phyloP scores from a whole-genome alignment of 64 coral and sea anemone species.

The Dendronephthya gigantea region DNA sequence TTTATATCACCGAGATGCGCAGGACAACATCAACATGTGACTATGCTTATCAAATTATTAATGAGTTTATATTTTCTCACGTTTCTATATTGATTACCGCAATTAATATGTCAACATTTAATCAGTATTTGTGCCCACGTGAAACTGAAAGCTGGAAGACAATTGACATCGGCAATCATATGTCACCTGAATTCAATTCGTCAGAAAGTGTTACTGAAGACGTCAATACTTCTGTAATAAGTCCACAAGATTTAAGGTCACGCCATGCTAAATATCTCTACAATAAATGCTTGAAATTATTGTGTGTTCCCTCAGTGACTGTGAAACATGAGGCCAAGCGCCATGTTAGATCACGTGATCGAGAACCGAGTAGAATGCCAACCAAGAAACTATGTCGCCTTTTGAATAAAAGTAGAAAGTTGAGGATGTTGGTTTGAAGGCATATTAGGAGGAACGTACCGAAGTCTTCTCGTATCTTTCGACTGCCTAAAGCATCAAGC shows the following conservation, averaged over 20 bases:
- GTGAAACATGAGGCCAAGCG: not conserved
- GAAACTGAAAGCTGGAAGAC: not conserved
- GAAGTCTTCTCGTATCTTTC: not conserved
- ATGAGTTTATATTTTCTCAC: no score
- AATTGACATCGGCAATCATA: not conserved
- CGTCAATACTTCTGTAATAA: not conserved
- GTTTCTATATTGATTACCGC: no score
- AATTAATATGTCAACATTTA: no score
- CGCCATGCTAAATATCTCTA: not conserved
- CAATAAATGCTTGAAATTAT: not conserved
- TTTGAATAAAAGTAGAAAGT: not conserved
- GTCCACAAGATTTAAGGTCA: not conserved
- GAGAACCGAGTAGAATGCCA: not conserved
- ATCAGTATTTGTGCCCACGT: not conserved
- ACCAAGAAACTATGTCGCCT: not conserved
- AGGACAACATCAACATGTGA: no score
- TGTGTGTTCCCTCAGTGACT: not conserved
- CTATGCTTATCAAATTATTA: no score
- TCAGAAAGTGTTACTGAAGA: not conserved
- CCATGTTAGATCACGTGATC: slow-evolving; percentile 17
- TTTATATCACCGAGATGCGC: no score
- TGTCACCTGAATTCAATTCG: not conserved
- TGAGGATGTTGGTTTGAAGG: not conserved
- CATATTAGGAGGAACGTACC: not conserved
- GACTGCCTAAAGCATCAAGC: no score